Conservation (phyloP, 2,888 invertebrate species). For the Rotaria magnacalcarata region DNA sequence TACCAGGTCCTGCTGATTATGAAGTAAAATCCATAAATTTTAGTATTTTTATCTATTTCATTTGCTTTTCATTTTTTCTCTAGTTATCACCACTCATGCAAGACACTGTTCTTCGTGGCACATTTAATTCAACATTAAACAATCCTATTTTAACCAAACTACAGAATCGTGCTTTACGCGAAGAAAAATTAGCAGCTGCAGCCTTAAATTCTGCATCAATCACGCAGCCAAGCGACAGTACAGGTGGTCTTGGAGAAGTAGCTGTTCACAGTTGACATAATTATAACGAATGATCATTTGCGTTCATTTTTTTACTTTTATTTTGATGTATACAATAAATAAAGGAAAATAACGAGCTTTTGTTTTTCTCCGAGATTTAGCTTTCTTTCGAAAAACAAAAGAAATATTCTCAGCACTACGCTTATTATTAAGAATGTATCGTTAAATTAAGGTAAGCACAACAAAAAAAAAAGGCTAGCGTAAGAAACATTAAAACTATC, state of each 20-base stretch:
- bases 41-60: not conserved
- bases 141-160: conserved; percentile 52
- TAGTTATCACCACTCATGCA: conserved; percentile 55
- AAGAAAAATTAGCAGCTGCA: not conserved
- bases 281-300: not conserved
- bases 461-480: too few relatives aligned
- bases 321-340: not conserved
- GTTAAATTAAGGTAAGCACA: too few relatives aligned
- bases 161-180: conserved; percentile 21
- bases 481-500: too few relatives aligned
- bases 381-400: too few relatives aligned
- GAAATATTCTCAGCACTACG: not conserved
- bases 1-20: conserved; percentile 57
- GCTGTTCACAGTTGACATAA: not conserved
- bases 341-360: not conserved
- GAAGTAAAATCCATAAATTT: conserved; percentile 48
- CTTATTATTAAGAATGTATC: too few relatives aligned
- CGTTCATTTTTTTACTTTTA: not conserved
- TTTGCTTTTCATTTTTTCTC: not conserved
- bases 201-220: not conserved
- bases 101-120: conserved; percentile 57
- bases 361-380: too few relatives aligned
- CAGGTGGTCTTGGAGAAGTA: not conserved
- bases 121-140: conserved; percentile 58
- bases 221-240: not conserved